A percentile compares a stretch with the other conserved stretches of the same genome.
phyloP scores from a whole-genome alignment of 2,797 vertebrate genomes.

The Heterohyrax brucei region DNA sequence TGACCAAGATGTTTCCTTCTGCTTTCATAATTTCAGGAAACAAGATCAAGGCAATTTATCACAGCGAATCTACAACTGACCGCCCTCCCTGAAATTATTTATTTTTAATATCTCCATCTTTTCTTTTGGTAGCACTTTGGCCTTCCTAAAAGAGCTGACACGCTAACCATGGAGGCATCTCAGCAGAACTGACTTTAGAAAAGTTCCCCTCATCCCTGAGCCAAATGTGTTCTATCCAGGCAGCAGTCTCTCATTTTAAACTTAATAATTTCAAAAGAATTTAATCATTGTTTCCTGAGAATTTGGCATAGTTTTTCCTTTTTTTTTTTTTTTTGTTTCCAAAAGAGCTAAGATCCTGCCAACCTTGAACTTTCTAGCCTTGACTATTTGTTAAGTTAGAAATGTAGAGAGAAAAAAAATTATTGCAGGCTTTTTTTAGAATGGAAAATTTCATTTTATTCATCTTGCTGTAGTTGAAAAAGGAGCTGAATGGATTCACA shows the following conservation, averaged over 20 bases:
- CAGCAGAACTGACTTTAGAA: constrained; percentile 11
- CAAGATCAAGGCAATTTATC: constrained; percentile 80
- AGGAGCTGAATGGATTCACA: constrained; percentile 42
- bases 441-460: constrained; percentile 76
- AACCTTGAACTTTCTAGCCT: constrained; percentile 66
- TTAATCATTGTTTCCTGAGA: constrained; percentile 51
- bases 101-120: constrained; percentile 74
- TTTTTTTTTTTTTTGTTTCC: constrained; percentile 43
- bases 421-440: constrained; percentile 67
- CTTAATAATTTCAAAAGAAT: constrained; percentile 33
- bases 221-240: background rate
- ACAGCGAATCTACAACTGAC: constrained; percentile 75
- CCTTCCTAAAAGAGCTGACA: constrained; percentile 57
- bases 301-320: constrained; percentile 54
- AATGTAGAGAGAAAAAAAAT: constrained; percentile 43
- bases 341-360: constrained; percentile 49
- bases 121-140: constrained; percentile 58
- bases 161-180: background rate
- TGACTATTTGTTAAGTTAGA: constrained; percentile 66
- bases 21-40: constrained; percentile 85
- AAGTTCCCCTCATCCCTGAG: background rate
- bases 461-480: constrained; percentile 47
- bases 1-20: constrained; percentile 79
- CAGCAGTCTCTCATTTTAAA: background rate
- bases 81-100: constrained; percentile 79